Base-by-base conservation (phyloP, 2,113 vertebrate genomes). In the Python bivittatus region DNA sequence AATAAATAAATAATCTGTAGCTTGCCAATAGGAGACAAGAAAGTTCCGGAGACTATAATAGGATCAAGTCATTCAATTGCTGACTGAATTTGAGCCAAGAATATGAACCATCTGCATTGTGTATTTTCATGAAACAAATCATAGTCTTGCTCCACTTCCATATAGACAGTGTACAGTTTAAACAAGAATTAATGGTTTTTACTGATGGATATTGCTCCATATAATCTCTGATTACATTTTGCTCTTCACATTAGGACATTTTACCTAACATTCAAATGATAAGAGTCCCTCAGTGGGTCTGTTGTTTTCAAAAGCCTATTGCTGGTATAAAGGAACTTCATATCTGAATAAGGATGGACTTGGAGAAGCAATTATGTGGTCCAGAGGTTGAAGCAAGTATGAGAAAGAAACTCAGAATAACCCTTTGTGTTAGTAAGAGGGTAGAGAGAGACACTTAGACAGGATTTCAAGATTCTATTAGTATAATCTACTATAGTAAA, bases 101-200 rank as follows among this genome's bases (percentile, higher is more conserved):
- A 27, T 94, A 90, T 93, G 94, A 90, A 93, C 96, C 96, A 97
- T 96, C 96, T 97, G 96, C 68, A 95, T 95, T 96, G 93, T 96
- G 91, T 92, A 93, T 91, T 89, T 95, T 89, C 56, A 91, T 93
- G 93, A 95, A 93, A 60, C 84, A 93, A 91, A 93, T 79, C 20
- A 93, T 91, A 64, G 64, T 84, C 23, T 38, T 87, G 58, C 29
- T 79, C n/a, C 27, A 88, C 27, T 84, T 91, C 3, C 88, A 85
- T 53, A 79, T 87, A 83, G 88, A 42, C 12, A 93, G 85, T 54
- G 72, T 27, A 58, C 57, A 86, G 38, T 33, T 86, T 60, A 44
- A 91, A 61, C 6, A 13, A 84, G 23, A 20, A 61, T 91, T 33
- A n/a, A n/a, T 0, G 72, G 72, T 79, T 79, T 38, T 42, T 79